phyloP scores from a whole-genome alignment of 1,140 invertebrate species.

The Drosophila truncata region DNA sequence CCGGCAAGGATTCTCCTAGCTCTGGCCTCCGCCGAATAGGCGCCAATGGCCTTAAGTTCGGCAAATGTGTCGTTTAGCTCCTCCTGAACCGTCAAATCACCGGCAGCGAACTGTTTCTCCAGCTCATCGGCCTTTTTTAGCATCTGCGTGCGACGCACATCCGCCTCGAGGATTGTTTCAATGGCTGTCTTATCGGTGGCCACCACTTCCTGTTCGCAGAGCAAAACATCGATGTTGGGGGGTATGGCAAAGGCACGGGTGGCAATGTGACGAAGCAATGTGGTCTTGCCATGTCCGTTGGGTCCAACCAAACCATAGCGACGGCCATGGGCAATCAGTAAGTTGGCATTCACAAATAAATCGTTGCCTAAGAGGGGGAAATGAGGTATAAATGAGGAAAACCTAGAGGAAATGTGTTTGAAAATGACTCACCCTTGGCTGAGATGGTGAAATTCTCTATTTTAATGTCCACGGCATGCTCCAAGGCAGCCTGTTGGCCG shows the following conservation, averaged over 20 bases:
- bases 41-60: conserved; percentile 97
- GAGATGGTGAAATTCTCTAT: conserved; percentile 99
- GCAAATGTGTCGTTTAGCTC: conserved; percentile 97
- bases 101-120: conserved; percentile 89
- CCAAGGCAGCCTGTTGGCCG: conserved; percentile 93
- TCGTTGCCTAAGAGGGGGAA: conserved; percentile 91
- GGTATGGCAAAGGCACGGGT: conserved; percentile 96
- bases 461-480: conserved; percentile 99
- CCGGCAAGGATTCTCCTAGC: conserved; percentile 98
- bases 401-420: neutral
- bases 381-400: neutral
- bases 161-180: conserved; percentile 96
- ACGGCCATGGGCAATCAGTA: conserved; percentile 96
- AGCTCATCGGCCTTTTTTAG: conserved; percentile 94
- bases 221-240: conserved; percentile 97
- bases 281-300: conserved; percentile 99
- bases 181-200: conserved; percentile 97
- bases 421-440: conserved; percentile 94
- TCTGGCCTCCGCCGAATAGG: conserved; percentile 97
- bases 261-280: conserved; percentile 96
- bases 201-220: conserved; percentile 99
- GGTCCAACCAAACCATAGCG: conserved; percentile 99
- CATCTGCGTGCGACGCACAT: conserved; percentile 94
- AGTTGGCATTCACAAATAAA: conserved; percentile 98
- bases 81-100: conserved; percentile 90